These are phyloP conservation scores for Ptychoptera contaminata DNA, from an alignment of 2,888 invertebrate genomes.

Conservation along the genomic window DNA sequence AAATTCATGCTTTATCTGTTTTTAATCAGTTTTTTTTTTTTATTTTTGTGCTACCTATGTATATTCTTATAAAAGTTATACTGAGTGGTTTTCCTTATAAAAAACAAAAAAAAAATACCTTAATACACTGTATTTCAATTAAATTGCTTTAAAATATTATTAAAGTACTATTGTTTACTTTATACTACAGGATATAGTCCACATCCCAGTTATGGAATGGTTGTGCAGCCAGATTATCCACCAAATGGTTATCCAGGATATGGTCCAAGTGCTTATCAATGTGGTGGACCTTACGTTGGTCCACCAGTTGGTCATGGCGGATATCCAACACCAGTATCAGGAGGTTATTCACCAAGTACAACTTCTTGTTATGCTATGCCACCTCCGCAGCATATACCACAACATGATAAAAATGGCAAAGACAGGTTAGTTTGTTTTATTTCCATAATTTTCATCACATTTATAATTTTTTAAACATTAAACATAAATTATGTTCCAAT, in stretches of 20 bases:
- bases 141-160: too few species aligned
- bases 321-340: slow-evolving; percentile 55
- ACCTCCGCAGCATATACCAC: slow-evolving; percentile 60
- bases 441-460: neutral
- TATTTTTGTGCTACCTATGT: too few species aligned
- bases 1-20: too few species aligned
- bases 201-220: slow-evolving; percentile 71
- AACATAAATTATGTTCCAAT: too few species aligned
- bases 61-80: too few species aligned
- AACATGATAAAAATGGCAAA: slow-evolving; percentile 50
- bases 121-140: too few species aligned
- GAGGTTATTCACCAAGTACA: slow-evolving; percentile 48
- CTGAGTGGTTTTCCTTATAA: too few species aligned
- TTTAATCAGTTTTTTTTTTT: too few species aligned
- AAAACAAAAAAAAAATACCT: too few species aligned
- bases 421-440: slow-evolving; percentile 25
- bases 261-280: slow-evolving; percentile 44
- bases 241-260: slow-evolving; percentile 56
- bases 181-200: slow-evolving; percentile 59
- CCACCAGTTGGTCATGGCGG: slow-evolving; percentile 32
- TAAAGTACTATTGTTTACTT: too few species aligned
- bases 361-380: slow-evolving; percentile 77
- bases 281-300: slow-evolving; percentile 31
- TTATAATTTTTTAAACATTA: neutral
- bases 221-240: slow-evolving; percentile 66